Evolutionary conservation across 2,113 vertebrate species (phyloP).

Genomic region (Phaethon lepturus): DNA sequence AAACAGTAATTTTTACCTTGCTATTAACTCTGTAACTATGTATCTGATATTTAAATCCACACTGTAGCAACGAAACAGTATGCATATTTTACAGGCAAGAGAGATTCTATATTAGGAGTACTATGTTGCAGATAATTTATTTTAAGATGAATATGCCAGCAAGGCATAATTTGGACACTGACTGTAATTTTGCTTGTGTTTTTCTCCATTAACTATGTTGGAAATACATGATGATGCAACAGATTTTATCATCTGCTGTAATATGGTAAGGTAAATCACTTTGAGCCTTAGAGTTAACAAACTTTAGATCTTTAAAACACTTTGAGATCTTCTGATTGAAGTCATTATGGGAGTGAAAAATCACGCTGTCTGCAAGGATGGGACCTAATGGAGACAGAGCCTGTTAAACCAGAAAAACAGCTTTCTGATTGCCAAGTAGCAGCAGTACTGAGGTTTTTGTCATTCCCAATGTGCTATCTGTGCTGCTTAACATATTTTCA

Average conservation of each 20-base stretch:
- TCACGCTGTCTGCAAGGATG: not conserved
- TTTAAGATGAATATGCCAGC: not conserved
- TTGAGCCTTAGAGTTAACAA: not conserved
- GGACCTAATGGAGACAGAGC: not conserved
- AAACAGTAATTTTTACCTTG: not conserved
- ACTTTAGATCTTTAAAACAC: not conserved
- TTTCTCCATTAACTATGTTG: not conserved
- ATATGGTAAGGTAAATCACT: not conserved
- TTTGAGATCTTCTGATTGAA: not conserved
- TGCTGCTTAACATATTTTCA: not conserved
- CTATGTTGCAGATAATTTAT: not conserved
- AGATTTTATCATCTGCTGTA: not conserved
- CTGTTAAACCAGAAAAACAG: not conserved
- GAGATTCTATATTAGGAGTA: not conserved
- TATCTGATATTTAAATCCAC: not conserved
- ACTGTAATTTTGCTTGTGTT: not conserved
- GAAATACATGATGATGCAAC: not conserved
- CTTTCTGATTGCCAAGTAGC: not conserved
- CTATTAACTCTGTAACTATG: not conserved
- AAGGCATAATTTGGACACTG: not conserved
- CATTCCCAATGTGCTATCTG: rapidly evolving
- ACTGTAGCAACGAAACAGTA: not conserved
- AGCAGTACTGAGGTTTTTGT: not conserved
- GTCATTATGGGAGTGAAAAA: not conserved
- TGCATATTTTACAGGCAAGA: not conserved